A percentile compares a stretch with the other conserved stretches of the same genome.
These are phyloP conservation scores for Standfussiana lucernea DNA, from an alignment of 2,888 invertebrate genomes.

Conservation along the genomic window DNA sequence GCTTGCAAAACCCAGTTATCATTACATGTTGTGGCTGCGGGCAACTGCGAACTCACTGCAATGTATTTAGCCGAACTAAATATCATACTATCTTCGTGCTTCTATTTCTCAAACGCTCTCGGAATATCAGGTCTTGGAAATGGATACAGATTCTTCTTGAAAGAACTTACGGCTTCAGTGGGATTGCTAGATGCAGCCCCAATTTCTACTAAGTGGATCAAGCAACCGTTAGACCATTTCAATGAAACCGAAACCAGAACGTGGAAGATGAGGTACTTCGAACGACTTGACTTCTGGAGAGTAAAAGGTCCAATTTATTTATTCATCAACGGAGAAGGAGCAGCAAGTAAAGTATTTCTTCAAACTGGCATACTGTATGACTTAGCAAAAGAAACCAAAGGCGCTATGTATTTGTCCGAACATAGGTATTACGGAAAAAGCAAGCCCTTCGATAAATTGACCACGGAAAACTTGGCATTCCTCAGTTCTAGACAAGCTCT, in stretches of 20 bases:
- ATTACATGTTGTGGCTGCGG: not conserved
- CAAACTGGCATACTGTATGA: constrained; percentile 81
- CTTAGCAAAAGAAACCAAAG: constrained; percentile 84
- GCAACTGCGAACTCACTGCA: not conserved
- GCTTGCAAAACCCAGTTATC: constrained; percentile 13
- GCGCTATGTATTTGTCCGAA: constrained; percentile 82
- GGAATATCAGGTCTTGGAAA: constrained; percentile 72
- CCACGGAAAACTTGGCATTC: constrained; percentile 77
- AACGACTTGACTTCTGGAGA: constrained; percentile 79
- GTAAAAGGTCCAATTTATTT: constrained; percentile 81
- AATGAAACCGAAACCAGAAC: constrained; percentile 74
- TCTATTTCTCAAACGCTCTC: constrained; percentile 67
- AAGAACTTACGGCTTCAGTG: constrained; percentile 69
- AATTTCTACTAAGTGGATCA: constrained; percentile 76
- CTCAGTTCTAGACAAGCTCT: constrained; percentile 83
- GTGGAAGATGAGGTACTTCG: constrained; percentile 85
- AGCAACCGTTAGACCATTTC: constrained; percentile 84
- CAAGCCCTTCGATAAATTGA: constrained; percentile 78
- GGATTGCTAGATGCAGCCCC: constrained; percentile 62
- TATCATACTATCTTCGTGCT: constrained; percentile 64
- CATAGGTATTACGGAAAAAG: constrained; percentile 87
- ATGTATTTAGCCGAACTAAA: constrained; percentile 66
- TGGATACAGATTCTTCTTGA: constrained; percentile 74
- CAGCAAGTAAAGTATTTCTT: constrained; percentile 75
- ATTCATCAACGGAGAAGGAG: constrained; percentile 82